Evolutionary conservation across 2,888 invertebrate species (phyloP), one percentile per base, ranked within the genome.

Genomic region (Ennomos fuscantarius): DNA sequence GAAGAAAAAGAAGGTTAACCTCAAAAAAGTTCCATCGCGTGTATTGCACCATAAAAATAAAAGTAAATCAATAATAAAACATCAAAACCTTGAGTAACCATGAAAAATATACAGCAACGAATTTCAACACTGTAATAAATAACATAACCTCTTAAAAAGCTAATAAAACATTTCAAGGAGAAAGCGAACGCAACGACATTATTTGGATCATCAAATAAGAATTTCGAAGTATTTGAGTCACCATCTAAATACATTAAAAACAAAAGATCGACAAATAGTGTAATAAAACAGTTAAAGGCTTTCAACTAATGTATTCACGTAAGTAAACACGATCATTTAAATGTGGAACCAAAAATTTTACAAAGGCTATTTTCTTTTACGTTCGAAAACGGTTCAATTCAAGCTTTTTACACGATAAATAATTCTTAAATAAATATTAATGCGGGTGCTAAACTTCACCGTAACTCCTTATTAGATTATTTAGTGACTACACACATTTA

Each of bases 41-140:
- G 8, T n/a, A 36, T 11, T n/a, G n/a, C 5, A 11, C 11, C n/a
- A 9, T 39, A 9, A 13, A 11, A 39, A 31, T 34, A 15, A 13
- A 15, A n/a, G 9, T 5, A 15, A 39, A 34, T 13, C 39, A 37
- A 31, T 12, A 37, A 33, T 9, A 36, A 40, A 24, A 31, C 11
- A 45, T 2, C n/a, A 12, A 48, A 47, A 55, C 12, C 43, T 43
- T 43, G 33, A 43, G 34, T 43, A 33, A 48, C 35, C 12, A 37
- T 36, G 32, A 37, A 48, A 48, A 12, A n/a, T 55, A 48, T 51
- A 51, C 37, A 33, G 31, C 51, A 12, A 12, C 11, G 33, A 51
- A 42, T 56, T 52, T 57, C 57, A 31, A 43, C 46, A 24, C 39
- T 34, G 8, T 12, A 46, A 59, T 59, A 59, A 50, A 54, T 54